Base-by-base conservation (phyloP, 1,140 invertebrate genomes). In the Megathymus violae region DNA sequence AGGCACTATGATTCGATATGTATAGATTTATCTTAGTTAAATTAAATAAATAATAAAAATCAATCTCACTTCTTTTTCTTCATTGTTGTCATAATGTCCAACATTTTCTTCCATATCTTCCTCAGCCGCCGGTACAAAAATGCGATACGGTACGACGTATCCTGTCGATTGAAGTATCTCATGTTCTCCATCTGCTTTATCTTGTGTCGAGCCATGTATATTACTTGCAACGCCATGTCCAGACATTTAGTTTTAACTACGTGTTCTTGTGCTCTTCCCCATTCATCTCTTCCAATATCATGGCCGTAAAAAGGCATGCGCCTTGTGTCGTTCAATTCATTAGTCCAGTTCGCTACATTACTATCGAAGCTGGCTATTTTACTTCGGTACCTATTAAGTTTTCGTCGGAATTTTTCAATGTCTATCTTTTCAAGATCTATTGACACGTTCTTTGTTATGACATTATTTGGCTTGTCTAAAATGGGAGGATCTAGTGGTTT, bases 171-270 rank as follows among this genome's bases (percentile, higher is more conserved):
- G 43, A 73, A 81, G 43, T 69, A 68, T 11, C 65, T 56, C n/a
- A 62, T 58, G 0, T 31, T 27, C 25, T 83, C 74, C 3, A 83
- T 4, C 3, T 50, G 50, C 15, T 60, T 71, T 3, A 83, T 58
- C 31, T 78, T 80, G 15, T 81, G 74, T 5, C 76, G 59, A 4
- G 74, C 71, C 78, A 81, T 81, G 46, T 83, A 80, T 15, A 83
- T 65, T 0, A 51, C 13, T 56, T 81, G 76, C 3, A 83, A 51
- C 64, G 74, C 74, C 4, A 76, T 17, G 15, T 83, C 80, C n/a
- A 70, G 56, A 0, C 59, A 14, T 31, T 83, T 81, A 2, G 50
- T 58, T 19, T 44, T 63, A 0, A 61, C 43, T 1, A 62, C 43
- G 0, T 56, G 9, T 0, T 25, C 11, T 0, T 43, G 22, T 0